Base-by-base conservation (phyloP, 2,113 vertebrate species). In the Dinomys branickii region DNA sequence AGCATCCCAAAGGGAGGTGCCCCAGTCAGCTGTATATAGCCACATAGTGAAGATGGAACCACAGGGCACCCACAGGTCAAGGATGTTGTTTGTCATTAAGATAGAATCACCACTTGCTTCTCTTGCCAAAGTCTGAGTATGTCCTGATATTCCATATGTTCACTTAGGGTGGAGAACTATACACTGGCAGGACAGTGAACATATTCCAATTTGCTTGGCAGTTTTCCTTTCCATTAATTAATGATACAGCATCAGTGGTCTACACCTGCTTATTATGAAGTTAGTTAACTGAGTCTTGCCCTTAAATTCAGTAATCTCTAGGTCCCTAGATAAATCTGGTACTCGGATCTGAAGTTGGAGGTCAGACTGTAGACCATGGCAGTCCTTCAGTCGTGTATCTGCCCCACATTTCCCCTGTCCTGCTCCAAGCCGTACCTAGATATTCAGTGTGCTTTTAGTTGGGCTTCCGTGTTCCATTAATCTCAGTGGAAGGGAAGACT, bases 151-250 rank as follows among this genome's bases (percentile, higher is more conserved):
- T 50, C 59, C 26, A 12, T 52, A 6, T 91, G 83, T 22, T 78
- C 54, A 20, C 26, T 7, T 22, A 52, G 44, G 17, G 30, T 90
- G 26, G 35, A 38, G 87, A 6, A 71, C n/a, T 81, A 41, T n/a
- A 77, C 19, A 54, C 6, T 67, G 63, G 77, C 13, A 82, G 90
- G 28, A 56, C 19, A 88, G 56, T 24, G 33, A 47, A 19, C 63
- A 26, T 13, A 61, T 95, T 50, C 17, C 24, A 26, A 20, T 47
- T 75, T 41, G 7, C 38, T 85, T 59, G 28, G 1, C 2, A 56
- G 22, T 75, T 44, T 94, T 61, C 26, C 65, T 69, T 88, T 26
- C 96, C 33, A 84, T 56, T 95, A 85, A 91, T 63, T 67, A 84
- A 67, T 52, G 20, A 54, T 82, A 50, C 1, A 10, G 16, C 54